A percentile compares a stretch with the other conserved stretches of the same genome.
phyloP scores from a whole-genome alignment of 2,797 vertebrate genomes.

The Hirundo rustica region DNA sequence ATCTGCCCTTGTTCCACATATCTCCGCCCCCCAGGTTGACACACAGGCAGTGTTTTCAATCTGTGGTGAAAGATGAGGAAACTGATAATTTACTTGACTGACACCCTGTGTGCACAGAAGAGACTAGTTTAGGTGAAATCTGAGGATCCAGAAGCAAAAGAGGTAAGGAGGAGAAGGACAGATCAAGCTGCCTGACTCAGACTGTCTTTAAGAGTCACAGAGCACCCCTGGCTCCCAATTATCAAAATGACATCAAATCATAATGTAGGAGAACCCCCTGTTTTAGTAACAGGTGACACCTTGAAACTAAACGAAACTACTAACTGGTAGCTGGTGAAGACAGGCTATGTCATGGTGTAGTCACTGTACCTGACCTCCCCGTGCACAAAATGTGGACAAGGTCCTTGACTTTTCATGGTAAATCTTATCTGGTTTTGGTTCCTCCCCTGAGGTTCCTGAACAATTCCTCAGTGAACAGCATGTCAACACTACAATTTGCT shows the following conservation, averaged over 20 bases:
- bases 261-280: not conserved
- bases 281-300: not conserved
- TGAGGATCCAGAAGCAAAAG: not conserved
- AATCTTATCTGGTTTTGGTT: not conserved
- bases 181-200: not conserved
- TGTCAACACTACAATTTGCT: not conserved
- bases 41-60: not conserved
- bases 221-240: not conserved
- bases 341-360: fast-evolving
- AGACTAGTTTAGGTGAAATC: not conserved
- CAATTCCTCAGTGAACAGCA: not conserved
- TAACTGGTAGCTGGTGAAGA: not conserved
- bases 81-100: not conserved
- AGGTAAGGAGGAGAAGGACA: not conserved
- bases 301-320: not conserved
- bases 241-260: not conserved
- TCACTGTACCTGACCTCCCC: not conserved
- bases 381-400: not conserved
- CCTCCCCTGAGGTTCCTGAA: not conserved
- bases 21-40: not conserved
- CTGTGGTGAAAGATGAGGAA: not conserved
- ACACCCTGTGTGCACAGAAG: not conserved
- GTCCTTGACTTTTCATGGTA: not conserved
- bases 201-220: not conserved
- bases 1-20: not conserved